Base-by-base conservation (phyloP, 2,797 vertebrate genomes). In the Sitta carolinensis region DNA sequence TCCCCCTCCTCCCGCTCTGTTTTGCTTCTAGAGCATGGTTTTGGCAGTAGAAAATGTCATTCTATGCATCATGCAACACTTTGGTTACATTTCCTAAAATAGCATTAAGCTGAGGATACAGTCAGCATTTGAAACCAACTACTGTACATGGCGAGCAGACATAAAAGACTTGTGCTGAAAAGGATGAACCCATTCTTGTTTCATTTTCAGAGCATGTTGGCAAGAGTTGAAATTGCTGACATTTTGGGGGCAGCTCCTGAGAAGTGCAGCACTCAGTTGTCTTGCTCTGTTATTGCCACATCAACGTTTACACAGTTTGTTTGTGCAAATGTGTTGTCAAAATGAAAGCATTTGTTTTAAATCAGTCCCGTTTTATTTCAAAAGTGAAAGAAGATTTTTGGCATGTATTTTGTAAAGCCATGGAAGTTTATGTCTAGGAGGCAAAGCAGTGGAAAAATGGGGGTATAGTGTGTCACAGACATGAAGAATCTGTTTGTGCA, bases 311-410 rank as follows among this genome's bases (percentile, higher is more conserved):
- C 94, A 95, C 63, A 84, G 93, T 96, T 98, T 97, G 95, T 97
- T 97, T 97, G 92, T 94, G 92, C 76, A 87, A 96, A 87, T 83
- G 77, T 96, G 93, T 93, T 94, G 89, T 97, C 97, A 97, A 97
- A 97, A 95, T 88, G 95, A 97, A 94, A 96, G 93, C 96, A 93
- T 95, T 97, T 96, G 88, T 92, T 94, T 95, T 72, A 96, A 89
- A 97, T 96, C 88, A 94, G 92, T 88, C 87, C 82, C 11, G 2
- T 73, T 97, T 96, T 96, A 81, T 93, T 96, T 97, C 93, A 97
- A 90, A 93, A 95, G 92, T 51, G 87, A 95, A 94, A 58, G 62
- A 76, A 94, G 78, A 75, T 74, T 91, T 67, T 90, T 96, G 95
- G 91, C 88, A 83, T 54, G 26, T 70, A 32, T 73, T 94, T 85